Percentiles rank a stretch among this genome's conserved stretches.
phyloP scores from a whole-genome alignment of 2,888 invertebrate genomes.

The Electrophaes corylata region DNA sequence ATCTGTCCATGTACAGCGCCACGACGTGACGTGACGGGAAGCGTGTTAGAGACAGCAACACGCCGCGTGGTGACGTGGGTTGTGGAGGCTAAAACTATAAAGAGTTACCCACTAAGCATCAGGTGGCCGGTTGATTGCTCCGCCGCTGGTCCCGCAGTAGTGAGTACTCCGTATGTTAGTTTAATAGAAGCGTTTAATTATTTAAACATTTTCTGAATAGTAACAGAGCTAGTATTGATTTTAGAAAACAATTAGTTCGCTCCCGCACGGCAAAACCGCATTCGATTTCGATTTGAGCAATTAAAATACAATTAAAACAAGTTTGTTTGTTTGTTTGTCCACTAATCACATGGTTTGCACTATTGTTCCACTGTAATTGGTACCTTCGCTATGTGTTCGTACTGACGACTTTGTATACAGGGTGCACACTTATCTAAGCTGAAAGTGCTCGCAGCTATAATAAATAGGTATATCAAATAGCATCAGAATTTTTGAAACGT shows the following conservation, averaged over 20 bases:
- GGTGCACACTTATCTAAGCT: not conserved
- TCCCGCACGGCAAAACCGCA: conserved; percentile 19
- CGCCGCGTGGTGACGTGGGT: conserved; percentile 19
- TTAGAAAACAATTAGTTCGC: conserved; percentile 9
- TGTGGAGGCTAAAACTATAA: no score
- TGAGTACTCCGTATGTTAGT: not conserved
- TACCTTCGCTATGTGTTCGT: conserved; percentile 9
- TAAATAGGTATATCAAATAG: no score
- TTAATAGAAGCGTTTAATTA: not conserved
- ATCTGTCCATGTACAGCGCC: conserved; percentile 13
- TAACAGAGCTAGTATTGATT: not conserved
- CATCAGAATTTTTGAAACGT: no score
- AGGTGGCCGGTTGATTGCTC: no score
- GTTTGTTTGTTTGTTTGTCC: conserved; percentile 3
- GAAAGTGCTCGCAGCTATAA: no score
- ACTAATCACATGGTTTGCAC: conserved; percentile 3
- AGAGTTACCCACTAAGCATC: no score
- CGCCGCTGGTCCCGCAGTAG: no score
- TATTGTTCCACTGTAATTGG: not conserved
- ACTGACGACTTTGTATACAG: not conserved
- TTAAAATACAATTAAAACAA: conserved; percentile 29
- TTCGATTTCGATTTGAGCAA: conserved; percentile 23
- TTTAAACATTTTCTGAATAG: not conserved
- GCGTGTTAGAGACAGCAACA: conserved; percentile 44
- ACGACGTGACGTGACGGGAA: conserved; percentile 45